Percentiles rank a stretch among this genome's conserved stretches.
Evolutionary conservation across 1,140 invertebrate genomes (phyloP).

Genomic region (Melanaphis sacchari): DNA sequence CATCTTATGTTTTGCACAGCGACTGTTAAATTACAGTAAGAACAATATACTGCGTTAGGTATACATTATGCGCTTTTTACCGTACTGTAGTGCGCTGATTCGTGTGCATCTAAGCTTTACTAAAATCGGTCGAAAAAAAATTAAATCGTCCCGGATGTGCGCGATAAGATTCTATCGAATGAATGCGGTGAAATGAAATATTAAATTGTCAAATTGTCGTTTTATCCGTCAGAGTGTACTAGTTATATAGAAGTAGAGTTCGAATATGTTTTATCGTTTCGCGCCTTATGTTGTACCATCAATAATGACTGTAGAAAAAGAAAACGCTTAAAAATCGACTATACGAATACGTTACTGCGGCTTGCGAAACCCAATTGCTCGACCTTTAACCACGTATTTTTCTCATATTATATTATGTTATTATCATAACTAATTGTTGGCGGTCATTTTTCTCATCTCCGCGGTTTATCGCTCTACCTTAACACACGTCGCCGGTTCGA

Average conservation of each 20-base stretch:
- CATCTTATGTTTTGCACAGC: neutral
- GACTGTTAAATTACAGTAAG: neutral
- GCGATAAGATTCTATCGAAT: neutral
- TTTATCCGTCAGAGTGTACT: conserved; percentile 3
- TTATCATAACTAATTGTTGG: neutral
- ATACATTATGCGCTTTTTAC: neutral
- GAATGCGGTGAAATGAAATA: neutral
- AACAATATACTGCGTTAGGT: neutral
- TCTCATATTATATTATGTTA: neutral
- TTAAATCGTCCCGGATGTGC: neutral
- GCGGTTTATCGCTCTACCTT: neutral
- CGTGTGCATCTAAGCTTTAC: neutral
- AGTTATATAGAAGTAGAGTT: neutral
- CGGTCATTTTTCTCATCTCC: neutral
- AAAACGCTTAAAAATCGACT: neutral
- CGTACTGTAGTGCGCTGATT: too few relatives aligned
- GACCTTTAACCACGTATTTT: neutral
- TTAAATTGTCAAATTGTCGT: neutral
- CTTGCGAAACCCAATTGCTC: neutral
- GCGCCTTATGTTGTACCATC: neutral
- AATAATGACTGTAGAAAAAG: neutral
- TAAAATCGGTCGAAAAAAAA: neutral
- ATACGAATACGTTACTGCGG: neutral
- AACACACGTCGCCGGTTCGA: neutral
- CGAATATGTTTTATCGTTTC: neutral